Evolutionary conservation across 2,113 vertebrate genomes (phyloP).

Genomic region (Siphamia tubifer): DNA sequence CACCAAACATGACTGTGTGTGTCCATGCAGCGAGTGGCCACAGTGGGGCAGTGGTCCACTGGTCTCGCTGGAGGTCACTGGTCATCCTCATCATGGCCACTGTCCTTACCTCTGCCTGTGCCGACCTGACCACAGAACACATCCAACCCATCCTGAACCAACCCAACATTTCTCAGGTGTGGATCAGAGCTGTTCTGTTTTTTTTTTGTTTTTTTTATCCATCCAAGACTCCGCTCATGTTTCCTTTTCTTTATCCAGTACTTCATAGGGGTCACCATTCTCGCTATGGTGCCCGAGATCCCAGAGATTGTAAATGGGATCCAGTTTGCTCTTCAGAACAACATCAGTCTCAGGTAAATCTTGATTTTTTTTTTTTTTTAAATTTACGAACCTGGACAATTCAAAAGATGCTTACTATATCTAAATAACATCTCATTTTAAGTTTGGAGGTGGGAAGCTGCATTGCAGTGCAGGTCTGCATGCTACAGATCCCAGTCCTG

Average conservation of each 20-base stretch:
- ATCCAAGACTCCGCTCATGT: background rate
- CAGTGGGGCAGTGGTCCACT: constrained; percentile 78
- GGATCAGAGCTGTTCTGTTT: too few relatives aligned
- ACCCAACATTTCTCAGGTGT: constrained; percentile 85
- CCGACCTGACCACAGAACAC: constrained; percentile 86
- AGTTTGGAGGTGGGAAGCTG: constrained; percentile 91
- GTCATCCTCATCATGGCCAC: constrained; percentile 87
- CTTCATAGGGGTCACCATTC: constrained; percentile 86
- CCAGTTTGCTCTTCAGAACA: constrained; percentile 91
- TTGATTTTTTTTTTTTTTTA: background rate
- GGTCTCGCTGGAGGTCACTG: constrained; percentile 85
- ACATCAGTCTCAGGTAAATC: constrained; percentile 87
- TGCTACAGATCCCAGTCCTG: constrained; percentile 90
- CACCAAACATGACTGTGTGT: background rate
- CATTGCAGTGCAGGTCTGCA: constrained; percentile 91
- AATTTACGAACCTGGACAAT: background rate
- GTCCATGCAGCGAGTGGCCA: constrained; percentile 53
- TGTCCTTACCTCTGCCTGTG: constrained; percentile 86
- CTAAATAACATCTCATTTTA: constrained; percentile 3
- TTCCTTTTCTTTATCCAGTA: constrained; percentile 73
- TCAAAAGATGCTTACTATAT: background rate
- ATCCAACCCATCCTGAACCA: constrained; percentile 86
- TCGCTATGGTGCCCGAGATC: constrained; percentile 89
- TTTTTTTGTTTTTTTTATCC: background rate
- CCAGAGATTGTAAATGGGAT: constrained; percentile 90